Base-by-base conservation (phyloP, 2,797 vertebrate species). In the Toxotes lorentzi region DNA sequence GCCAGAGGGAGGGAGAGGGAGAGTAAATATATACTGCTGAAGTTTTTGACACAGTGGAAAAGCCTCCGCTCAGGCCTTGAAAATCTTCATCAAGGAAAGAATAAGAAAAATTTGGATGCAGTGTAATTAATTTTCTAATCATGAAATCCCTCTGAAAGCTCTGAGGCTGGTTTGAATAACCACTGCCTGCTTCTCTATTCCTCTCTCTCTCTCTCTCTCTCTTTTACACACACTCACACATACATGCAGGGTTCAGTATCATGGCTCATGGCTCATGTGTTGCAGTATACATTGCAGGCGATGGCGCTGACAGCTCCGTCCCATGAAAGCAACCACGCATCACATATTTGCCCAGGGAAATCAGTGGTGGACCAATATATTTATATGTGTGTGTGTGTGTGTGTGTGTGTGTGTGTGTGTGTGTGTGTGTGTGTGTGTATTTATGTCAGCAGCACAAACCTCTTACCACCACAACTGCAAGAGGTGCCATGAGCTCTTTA, bases 311-410 rank as follows among this genome's bases (percentile, higher is more conserved):
- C 74, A 84, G 81, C 69, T 85, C 7, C 45, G 76, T 81, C 73
- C 82, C 54, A 68, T 78, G 84, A 91, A 88, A 82, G 85, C 85
- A 87, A 76, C 89, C 88, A 85, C 40, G 63, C 85, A 84, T 87
- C 76, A 71, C 77, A 86, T 88, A 83, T 90, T 88, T 87, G 87
- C 76, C 87, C 73, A 75, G 88, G 86, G 90, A 95, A 92, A 91
- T 93, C 90, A 89, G 74, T 12, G 43, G 71, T n/a, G n/a, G n/a
- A n/a, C n/a, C n/a, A n/a, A n/a, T n/a, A n/a, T n/a, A n/a, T n/a
- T n/a, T n/a, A n/a, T n/a, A n/a, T n/a, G n/a, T n/a, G n/a, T n/a
- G n/a, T n/a, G n/a, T n/a, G n/a, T n/a, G n/a, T n/a, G n/a, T n/a
- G n/a, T n/a, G n/a, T n/a, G n/a, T n/a, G n/a, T n/a, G n/a, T n/a